These are phyloP conservation scores for Nomada ferruginata DNA, from an alignment of 2,888 invertebrate genomes.

Conservation along the genomic window DNA sequence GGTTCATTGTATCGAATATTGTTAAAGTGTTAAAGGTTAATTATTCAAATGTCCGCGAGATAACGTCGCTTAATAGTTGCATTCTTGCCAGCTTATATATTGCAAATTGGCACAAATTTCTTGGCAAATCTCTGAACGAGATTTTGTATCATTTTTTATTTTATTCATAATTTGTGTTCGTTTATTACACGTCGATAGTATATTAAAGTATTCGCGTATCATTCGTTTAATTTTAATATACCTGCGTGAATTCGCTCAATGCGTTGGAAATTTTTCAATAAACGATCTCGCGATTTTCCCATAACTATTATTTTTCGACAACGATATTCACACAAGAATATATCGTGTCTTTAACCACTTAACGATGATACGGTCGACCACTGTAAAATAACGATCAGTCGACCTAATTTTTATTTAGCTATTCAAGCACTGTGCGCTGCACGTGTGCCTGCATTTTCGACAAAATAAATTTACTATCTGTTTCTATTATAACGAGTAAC, in stretches of 20 bases:
- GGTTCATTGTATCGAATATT: conserved; percentile 29
- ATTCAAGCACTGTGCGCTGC: conserved; percentile 1
- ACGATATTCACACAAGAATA: background rate
- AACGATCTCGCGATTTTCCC: background rate
- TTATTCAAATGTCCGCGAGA: conserved; percentile 24
- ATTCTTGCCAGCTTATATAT: conserved; percentile 29
- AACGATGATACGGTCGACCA: background rate
- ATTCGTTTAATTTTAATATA: background rate
- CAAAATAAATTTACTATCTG: conserved; percentile 16
- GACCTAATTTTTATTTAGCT: conserved; percentile 21
- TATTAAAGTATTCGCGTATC: background rate
- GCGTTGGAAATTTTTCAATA: conserved; percentile 6
- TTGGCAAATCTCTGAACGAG: background rate
- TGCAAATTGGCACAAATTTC: conserved; percentile 31
- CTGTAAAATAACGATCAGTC: conserved; percentile 20
- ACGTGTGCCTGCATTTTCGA: conserved; percentile 3
- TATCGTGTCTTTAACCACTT: conserved; percentile 9
- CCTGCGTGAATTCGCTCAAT: background rate
- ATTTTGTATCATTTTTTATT: background rate
- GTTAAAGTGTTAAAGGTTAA: conserved; percentile 44
- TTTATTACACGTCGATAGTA: too few species aligned
- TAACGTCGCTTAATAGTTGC: conserved; percentile 34
- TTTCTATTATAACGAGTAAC: background rate
- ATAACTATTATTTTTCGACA: background rate
- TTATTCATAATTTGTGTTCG: background rate